Percentiles rank a stretch among this genome's conserved stretches.
Evolutionary conservation across 2,113 vertebrate species (phyloP).

Genomic region (Atherinomorus stipes): DNA sequence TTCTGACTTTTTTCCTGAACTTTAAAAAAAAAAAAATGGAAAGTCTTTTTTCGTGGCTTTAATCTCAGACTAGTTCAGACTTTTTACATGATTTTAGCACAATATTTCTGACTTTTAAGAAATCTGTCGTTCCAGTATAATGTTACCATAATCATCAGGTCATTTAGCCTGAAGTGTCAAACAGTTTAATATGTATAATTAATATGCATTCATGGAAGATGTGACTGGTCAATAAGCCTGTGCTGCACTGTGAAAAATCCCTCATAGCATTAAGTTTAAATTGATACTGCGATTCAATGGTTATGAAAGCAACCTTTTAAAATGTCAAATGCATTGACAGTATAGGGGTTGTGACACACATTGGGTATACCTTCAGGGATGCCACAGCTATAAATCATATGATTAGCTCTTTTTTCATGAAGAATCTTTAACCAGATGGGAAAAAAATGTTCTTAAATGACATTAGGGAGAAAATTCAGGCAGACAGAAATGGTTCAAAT

Average conservation of each 20-base stretch:
- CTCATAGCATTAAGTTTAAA: background rate
- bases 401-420: background rate
- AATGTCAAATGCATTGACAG: background rate
- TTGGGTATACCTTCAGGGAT: background rate
- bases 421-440: background rate
- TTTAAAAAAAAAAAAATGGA: too few relatives aligned
- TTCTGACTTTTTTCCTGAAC: too few relatives aligned
- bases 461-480: background rate
- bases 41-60: too few relatives aligned
- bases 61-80: too few relatives aligned
- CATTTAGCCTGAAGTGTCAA: background rate
- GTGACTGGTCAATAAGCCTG: background rate
- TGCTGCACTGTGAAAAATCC: background rate
- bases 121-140: background rate
- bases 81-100: too few relatives aligned
- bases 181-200: slow-evolving; percentile 24
- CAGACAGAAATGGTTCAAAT: background rate
- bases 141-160: slow-evolving; percentile 3
- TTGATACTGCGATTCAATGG: background rate
- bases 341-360: background rate
- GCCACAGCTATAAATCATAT: background rate
- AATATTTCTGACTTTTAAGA: background rate
- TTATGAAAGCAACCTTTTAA: slow-evolving; percentile 1
- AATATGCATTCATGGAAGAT: background rate
- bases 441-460: background rate